phyloP scores from a whole-genome alignment of 2,888 invertebrate genomes.

The Gastrophysa polygoni region DNA sequence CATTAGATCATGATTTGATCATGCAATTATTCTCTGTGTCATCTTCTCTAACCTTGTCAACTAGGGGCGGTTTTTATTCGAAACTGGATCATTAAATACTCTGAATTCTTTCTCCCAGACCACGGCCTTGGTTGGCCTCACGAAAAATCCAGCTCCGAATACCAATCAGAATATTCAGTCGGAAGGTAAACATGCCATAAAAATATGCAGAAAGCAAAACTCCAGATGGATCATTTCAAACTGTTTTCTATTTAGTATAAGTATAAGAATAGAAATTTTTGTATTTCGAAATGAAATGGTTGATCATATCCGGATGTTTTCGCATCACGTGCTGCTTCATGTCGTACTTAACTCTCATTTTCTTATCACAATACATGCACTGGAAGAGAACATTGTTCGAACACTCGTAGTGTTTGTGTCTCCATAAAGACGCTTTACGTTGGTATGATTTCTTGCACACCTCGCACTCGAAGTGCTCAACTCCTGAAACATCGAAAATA shows the following conservation, averaged over 20 bases:
- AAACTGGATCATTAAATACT: too few species aligned
- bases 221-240: too few species aligned
- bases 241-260: neutral
- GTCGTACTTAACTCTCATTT: conserved; percentile 25
- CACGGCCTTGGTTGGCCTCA: too few species aligned
- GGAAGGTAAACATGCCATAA: too few species aligned
- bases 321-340: conserved; percentile 21
- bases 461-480: neutral
- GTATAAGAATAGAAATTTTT: neutral
- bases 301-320: conserved; percentile 16
- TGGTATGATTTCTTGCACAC: neutral
- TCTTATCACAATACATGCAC: conserved; percentile 46
- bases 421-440: neutral
- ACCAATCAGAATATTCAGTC: too few species aligned
- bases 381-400: conserved; percentile 42
- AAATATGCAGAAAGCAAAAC: too few species aligned
- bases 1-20: too few species aligned
- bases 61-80: too few species aligned
- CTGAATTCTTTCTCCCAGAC: too few species aligned
- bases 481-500: neutral
- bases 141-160: too few species aligned
- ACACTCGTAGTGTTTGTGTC: neutral
- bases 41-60: too few species aligned
- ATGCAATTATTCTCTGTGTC: too few species aligned
- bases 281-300: conserved; percentile 13